Evolutionary conservation across 2,113 vertebrate species (phyloP), one percentile per base, ranked within the genome.

Genomic region (Heterochromis multidens): DNA sequence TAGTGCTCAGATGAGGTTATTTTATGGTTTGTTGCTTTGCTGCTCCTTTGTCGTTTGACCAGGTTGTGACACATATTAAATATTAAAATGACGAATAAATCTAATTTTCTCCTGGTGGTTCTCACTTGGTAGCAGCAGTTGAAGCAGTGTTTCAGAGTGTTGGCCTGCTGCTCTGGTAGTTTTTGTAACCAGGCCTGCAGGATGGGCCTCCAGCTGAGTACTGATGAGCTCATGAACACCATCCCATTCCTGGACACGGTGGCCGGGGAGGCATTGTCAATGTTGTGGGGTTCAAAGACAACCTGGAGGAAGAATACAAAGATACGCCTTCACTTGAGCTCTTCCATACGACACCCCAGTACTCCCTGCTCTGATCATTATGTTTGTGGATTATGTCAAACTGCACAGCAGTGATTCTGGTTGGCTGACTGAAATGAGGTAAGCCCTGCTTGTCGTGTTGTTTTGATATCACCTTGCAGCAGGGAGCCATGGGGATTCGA

Each of bases 151-250:
- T 93, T 95, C 5, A 97, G 94, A 52, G 93, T 49, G 1, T 89
- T 85, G n/a, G 95, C 95, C 65, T 97, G 96, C 3, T 57, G 43
- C 16, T 77, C 17, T 8, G 97, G 96, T 2, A 97, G 86, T 0
- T 90, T 96, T 79, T 93, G 94, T 37, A 97, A 80, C 97, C 97
- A 95, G 79, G 96, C 94, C 87, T 95, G 92, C 29, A 96, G 91
- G 60, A 96, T 61, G 46, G 96, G 94, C 46, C 88, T 92, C 96
- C 96, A 96, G 85, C 95, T 85, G 25, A 96, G 93, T 40, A 96
- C 95, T 2, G 96, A 96, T 2, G 95, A 96, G 89, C 96, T 96
- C 96, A 96, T 96, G 90, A 96, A 96, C 46, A 96, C 96, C 96
- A 96, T 96, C 57, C 96, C 96, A 4, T 96, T 96, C 52, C 96